phyloP scores from a whole-genome alignment of 2,797 vertebrate genomes.

The Micromesistius poutassou region DNA sequence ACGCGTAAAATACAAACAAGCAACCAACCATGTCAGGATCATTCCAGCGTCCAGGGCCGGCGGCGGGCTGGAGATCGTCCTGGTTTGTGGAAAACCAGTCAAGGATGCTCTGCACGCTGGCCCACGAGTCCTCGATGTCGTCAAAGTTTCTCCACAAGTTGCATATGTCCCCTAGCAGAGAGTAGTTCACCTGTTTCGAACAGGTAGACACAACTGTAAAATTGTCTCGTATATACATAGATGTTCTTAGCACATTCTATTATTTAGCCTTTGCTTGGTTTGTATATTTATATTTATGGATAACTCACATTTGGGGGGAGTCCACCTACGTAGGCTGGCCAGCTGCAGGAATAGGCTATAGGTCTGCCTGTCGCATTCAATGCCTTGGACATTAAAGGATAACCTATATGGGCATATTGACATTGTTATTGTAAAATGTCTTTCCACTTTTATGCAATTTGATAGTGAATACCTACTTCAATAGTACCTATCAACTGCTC shows the following conservation, averaged over 20 bases:
- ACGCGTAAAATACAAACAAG: neutral
- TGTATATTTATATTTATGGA: neutral
- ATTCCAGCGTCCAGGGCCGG: constrained; percentile 85
- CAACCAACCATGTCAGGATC: constrained; percentile 85
- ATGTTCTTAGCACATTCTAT: neutral
- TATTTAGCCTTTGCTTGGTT: neutral
- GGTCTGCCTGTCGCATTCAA: constrained; percentile 82
- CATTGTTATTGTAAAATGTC: neutral
- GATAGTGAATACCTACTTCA: neutral
- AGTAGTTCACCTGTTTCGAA: constrained; percentile 81
- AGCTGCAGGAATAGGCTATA: constrained; percentile 87
- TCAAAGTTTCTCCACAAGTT: constrained; percentile 86
- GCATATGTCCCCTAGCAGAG: constrained; percentile 76
- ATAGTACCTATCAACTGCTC: constrained; percentile 62
- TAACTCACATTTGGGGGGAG: constrained; percentile 81
- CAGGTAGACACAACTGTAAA: neutral
- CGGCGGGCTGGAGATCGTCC: constrained; percentile 76
- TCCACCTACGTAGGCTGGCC: constrained; percentile 85
- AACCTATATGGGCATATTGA: constrained; percentile 64
- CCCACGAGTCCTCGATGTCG: constrained; percentile 88
- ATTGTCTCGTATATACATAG: neutral
- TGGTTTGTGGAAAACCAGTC: constrained; percentile 83
- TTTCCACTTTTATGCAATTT: neutral
- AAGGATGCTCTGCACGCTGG: constrained; percentile 74
- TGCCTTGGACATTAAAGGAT: constrained; percentile 80